Evolutionary conservation across 2,888 invertebrate genomes (phyloP), one percentile per base, ranked within the genome.

Genomic region (Hemicrepidius hirtus): DNA sequence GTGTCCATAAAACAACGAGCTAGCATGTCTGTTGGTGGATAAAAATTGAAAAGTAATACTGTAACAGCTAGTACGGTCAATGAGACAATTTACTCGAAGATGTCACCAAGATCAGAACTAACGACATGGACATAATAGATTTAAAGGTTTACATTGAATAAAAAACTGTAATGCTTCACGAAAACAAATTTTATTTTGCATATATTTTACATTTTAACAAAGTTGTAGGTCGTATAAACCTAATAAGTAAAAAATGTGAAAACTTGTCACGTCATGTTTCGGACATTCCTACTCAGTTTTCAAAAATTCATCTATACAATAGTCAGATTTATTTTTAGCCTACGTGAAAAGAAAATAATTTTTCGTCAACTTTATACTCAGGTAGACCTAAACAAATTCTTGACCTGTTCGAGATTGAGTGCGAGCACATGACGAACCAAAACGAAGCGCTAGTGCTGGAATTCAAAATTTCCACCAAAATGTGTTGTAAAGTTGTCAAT

Each of bases 401-500:
- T 53, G 28, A 53, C 53, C 53, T 53, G 53, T 53, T 53, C 32
- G 53, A 53, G 53, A 32, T 28, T 53, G 24, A 7, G 12, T 4
- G 53, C 53, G 53, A 53, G 21, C 53, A 13, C 28, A 12, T 10
- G 10, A 12, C 53, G 53, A 53, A 53, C 4, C 32, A 53, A 53
- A 53, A 53, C 53, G 53, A 53, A 53, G 53, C 53, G n/a, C 7
- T 28, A 0, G 13, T 13, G 10, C 4, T 53, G 53, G 53, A 53
- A 53, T 53, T 21, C 32, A 53, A 53, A 53, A 53, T 32, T 53
- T 53, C 53, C 53, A 53, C 53, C 53, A 53, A 53, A 53, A 28
- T 53, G 20, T 46, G n/a, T 21, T 21, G 10, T 21, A 1, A 21
- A 49, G 21, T 3, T 13, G 13, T 40, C 1, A 40, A 13, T 1